Evolutionary conservation across 2,888 invertebrate genomes (phyloP).

Genomic region (Neoscelio sp.): DNA sequence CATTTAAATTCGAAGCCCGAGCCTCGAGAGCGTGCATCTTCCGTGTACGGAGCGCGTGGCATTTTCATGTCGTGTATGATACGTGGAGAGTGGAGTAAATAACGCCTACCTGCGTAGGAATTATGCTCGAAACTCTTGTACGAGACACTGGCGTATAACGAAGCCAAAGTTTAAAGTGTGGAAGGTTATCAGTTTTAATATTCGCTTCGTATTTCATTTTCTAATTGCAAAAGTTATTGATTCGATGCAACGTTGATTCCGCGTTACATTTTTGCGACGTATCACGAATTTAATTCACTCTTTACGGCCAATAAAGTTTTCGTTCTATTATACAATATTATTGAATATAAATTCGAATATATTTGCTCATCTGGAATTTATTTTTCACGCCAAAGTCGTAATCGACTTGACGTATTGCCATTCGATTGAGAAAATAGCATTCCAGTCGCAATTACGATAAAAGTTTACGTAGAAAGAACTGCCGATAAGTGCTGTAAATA

Average conservation of each 20-base stretch:
- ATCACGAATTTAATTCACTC: not conserved
- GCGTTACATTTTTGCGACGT: constrained; percentile 11
- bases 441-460: constrained; percentile 34
- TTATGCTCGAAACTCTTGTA: constrained; percentile 22
- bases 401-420: constrained; percentile 31
- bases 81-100: constrained; percentile 53
- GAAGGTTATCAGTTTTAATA: constrained; percentile 39
- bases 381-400: constrained; percentile 24
- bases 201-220: constrained; percentile 13
- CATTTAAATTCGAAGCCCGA: constrained; percentile 59
- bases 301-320: constrained; percentile 9
- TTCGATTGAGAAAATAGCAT: constrained; percentile 29
- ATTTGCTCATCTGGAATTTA: constrained; percentile 20
- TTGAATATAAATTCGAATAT: constrained; percentile 7
- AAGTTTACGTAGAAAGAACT: constrained; percentile 53
- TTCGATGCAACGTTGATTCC: constrained; percentile 20
- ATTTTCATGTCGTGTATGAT: constrained; percentile 56
- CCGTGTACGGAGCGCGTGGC: constrained; percentile 54
- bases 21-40: constrained; percentile 48
- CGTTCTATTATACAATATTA: constrained; percentile 4
- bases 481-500: constrained; percentile 56
- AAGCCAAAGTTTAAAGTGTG: constrained; percentile 27
- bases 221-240: constrained; percentile 38
- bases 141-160: constrained; percentile 10
- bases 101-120: constrained; percentile 52